A percentile compares a stretch with the other conserved stretches of the same genome.
Conservation (phyloP, 2,888 invertebrate genomes). For the Mythimna ferrago region DNA sequence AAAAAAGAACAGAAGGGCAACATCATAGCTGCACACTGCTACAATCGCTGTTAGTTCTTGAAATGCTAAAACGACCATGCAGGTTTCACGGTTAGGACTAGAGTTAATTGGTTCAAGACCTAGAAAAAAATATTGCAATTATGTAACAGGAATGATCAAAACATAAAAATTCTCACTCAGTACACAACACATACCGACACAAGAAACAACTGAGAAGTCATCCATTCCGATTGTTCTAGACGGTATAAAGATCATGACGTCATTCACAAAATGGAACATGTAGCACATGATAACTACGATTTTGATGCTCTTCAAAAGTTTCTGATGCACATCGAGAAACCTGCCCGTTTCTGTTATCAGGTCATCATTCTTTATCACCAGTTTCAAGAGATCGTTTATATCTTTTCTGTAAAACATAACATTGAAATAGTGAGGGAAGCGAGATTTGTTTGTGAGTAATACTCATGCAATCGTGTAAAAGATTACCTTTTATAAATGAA, state of each 20-base stretch:
- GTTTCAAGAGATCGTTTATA: constrained; percentile 59
- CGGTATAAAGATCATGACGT: constrained; percentile 69
- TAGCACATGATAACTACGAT: constrained; percentile 68
- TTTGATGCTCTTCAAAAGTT: constrained; percentile 66
- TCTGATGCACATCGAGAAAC: constrained; percentile 52
- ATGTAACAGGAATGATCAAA: not conserved
- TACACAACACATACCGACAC: constrained; percentile 67
- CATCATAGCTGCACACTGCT: constrained; percentile 65
- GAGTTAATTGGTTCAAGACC: constrained; percentile 64
- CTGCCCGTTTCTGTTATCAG: constrained; percentile 54
- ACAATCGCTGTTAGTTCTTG: constrained; percentile 67
- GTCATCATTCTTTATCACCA: constrained; percentile 64
- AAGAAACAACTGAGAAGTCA: constrained; percentile 65
- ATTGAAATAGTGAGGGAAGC: not conserved
- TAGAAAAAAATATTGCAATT: constrained; percentile 26
- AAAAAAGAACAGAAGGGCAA: constrained; percentile 67
- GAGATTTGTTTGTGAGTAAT: too few species aligned
- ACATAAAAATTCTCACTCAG: not conserved
- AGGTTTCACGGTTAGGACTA: constrained; percentile 65
- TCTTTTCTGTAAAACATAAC: constrained; percentile 56
- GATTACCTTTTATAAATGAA: constrained; percentile 68
- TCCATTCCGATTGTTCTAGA: constrained; percentile 63
- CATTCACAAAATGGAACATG: constrained; percentile 69
- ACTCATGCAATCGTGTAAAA: not conserved
- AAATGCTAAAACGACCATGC: constrained; percentile 63